Conservation (phyloP, 2,888 invertebrate species). For the Blomia tropicalis region DNA sequence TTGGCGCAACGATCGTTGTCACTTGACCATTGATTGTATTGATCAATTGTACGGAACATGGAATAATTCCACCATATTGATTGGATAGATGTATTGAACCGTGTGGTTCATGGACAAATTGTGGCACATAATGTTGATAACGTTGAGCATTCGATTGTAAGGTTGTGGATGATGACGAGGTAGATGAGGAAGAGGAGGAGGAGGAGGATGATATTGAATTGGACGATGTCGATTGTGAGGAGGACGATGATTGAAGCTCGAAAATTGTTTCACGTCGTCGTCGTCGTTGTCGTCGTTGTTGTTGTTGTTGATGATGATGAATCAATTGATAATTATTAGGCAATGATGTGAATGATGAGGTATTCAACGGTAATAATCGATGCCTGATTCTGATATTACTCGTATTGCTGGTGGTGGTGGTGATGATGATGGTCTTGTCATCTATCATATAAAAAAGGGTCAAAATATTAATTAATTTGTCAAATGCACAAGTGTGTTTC, state of each 20-base stretch:
- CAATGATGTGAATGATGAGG: too few species aligned
- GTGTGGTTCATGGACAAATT: conserved; percentile 9
- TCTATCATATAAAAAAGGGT: too few species aligned
- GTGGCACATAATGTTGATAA: background rate
- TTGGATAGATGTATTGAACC: conserved; percentile 13
- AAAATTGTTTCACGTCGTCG: background rate
- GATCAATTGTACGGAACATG: background rate
- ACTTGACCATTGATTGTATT: background rate
- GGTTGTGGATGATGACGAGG: background rate
- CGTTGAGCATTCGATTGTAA: background rate
- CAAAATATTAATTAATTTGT: too few species aligned
- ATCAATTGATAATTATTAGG: too few species aligned
- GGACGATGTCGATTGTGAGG: background rate
- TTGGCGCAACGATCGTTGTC: background rate
- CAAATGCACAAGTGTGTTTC: too few species aligned
- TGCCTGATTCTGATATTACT: too few species aligned
- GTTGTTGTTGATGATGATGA: too few species aligned
- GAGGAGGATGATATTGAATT: background rate
- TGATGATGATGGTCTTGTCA: too few species aligned
- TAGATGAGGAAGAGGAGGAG: background rate
- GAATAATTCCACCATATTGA: conserved; percentile 18
- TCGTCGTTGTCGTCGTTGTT: background rate
- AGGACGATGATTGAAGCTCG: conserved; percentile 6
- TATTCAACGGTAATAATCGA: too few species aligned
- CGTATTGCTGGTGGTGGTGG: too few species aligned